Percentiles rank a stretch among this genome's conserved stretches.
These are phyloP conservation scores for Cyphomyrmex costatus DNA, from an alignment of 1,140 invertebrate species.

Conservation along the genomic window DNA sequence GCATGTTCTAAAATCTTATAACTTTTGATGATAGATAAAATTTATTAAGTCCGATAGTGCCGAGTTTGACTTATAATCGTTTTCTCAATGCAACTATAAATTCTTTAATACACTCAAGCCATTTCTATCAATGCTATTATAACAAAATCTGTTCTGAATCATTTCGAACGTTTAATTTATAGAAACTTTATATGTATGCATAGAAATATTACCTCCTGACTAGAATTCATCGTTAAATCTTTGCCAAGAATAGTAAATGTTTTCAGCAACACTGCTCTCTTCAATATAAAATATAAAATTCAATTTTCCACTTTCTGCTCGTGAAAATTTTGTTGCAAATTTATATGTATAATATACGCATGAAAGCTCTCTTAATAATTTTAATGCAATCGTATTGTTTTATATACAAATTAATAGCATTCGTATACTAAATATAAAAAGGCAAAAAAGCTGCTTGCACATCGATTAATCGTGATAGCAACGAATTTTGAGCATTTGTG, in stretches of 20 bases:
- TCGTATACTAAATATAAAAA: conserved; percentile 20
- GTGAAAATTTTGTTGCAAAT: not conserved
- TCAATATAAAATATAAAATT: conserved; percentile 23
- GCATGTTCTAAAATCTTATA: conserved; percentile 49
- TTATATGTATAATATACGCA: not conserved
- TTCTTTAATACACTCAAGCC: not conserved
- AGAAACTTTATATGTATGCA: not conserved
- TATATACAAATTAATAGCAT: not conserved
- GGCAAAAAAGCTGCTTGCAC: not conserved
- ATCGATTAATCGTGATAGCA: conserved; percentile 6
- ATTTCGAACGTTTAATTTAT: not conserved
- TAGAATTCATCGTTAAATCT: not conserved
- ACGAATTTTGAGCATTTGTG: conserved; percentile 3
- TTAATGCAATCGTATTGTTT: not conserved
- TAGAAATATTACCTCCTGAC: not conserved
- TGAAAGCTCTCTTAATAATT: not conserved
- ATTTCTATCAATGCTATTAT: not conserved
- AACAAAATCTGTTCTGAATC: not conserved
- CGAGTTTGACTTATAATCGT: conserved; percentile 41
- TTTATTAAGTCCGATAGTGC: conserved; percentile 46
- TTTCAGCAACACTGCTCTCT: not conserved
- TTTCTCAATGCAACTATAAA: conserved; percentile 28
- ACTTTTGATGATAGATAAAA: conserved; percentile 59
- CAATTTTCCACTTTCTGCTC: not conserved
- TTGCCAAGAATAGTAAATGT: not conserved